Base-by-base conservation (phyloP, 2,113 vertebrate genomes). In the Phainopepla nitens region DNA sequence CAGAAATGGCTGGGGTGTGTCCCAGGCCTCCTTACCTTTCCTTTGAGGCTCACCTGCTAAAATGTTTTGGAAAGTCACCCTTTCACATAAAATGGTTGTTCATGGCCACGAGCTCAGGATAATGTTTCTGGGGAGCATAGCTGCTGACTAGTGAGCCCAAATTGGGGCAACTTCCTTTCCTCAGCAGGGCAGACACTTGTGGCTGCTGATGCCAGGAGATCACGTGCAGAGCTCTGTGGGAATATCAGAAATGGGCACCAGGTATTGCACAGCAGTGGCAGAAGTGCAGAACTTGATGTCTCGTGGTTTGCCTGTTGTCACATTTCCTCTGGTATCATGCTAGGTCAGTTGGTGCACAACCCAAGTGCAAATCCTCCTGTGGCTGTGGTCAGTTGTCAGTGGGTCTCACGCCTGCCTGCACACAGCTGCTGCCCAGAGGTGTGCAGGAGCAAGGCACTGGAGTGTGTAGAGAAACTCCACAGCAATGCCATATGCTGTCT, bases 1-100 rank as follows among this genome's bases (percentile, higher is more conserved):
- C 36, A 47, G 65, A 42, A 87, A 11, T 35, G 45, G 35, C 7
- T 42, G 44, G 27, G 36, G 6, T 29, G 5, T 56, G 15, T 70
- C 41, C 51, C 45, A 61, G 41, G n/a, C 36, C 14, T 53, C 47
- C 18, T 20, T 1, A 0, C 28, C 44, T 71, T 54, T 79, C 54
- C 49, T 72, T 66, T 61, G 53, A 81, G 42, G 15, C 50, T 17
- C 42, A 58, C 50, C 80, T 89, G 80, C 87, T 91, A n/a, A 87
- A 94, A 93, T 62, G 65, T 75, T 44, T 45, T 72, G 35, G 35
- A 23, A 73, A 73, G 22, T 80, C 83, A 53, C 6, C 25, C 39
- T 90, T 94, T 73, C 50, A 57, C 0, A 0, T 78, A 27, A 83
- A 93, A 50, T 66, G 39, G n/a, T 75, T 82, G 57, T 58, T 87